Conservation (phyloP, 1,140 invertebrate species). For the Papilio xuthus region DNA sequence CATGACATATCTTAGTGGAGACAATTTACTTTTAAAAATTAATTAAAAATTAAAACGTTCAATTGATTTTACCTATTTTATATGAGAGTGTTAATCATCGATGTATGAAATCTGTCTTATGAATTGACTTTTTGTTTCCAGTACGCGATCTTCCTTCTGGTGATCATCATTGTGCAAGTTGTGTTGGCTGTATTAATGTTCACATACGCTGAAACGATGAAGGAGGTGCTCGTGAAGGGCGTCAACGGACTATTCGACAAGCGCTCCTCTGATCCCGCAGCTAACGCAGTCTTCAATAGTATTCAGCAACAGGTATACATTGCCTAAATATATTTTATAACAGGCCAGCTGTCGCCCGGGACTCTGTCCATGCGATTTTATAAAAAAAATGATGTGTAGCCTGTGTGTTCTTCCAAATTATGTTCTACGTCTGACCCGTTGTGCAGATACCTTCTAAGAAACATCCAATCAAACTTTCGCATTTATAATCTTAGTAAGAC, state of each 20-base stretch:
- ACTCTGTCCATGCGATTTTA: too few relatives aligned
- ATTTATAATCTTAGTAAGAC: too few relatives aligned
- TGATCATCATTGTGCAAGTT: conserved; percentile 85
- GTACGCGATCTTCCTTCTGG: conserved; percentile 85
- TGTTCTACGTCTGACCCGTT: too few relatives aligned
- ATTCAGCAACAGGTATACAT: conserved; percentile 80
- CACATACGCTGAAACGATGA: conserved; percentile 78
- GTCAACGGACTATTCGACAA: conserved; percentile 78
- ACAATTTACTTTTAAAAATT: too few relatives aligned
- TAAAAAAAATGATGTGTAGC: too few relatives aligned
- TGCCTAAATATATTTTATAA: background rate
- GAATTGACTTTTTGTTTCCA: conserved; percentile 61
- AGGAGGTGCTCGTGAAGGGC: conserved; percentile 71
- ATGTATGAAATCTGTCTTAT: background rate
- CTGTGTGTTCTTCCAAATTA: too few relatives aligned
- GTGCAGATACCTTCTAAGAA: too few relatives aligned
- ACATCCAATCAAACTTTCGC: too few relatives aligned
- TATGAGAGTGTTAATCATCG: too few relatives aligned
- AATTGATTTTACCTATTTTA: too few relatives aligned
- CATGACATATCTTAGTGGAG: background rate
- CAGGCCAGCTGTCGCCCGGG: too few relatives aligned
- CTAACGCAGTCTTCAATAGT: conserved; percentile 73
- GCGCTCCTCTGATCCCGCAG: conserved; percentile 60
- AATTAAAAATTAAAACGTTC: too few relatives aligned
- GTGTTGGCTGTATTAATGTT: conserved; percentile 83